Evolutionary conservation across 2,113 vertebrate species (phyloP).

Genomic region (Saguinus imperator): DNA sequence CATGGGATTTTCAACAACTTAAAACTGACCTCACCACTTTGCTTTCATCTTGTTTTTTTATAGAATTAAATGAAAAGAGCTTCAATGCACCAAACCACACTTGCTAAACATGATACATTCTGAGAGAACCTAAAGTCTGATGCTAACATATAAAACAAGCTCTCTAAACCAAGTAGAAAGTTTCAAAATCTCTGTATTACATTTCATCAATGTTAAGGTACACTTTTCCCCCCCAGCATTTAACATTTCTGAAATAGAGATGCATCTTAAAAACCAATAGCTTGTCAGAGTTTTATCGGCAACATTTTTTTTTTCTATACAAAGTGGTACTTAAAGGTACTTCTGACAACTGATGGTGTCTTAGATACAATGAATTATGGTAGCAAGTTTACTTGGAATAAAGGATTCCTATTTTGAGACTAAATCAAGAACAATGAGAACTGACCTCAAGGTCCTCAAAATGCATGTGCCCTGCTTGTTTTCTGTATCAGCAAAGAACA

Average conservation of each 20-base stretch:
- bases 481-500: conserved; percentile 27
- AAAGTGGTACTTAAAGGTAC: not conserved
- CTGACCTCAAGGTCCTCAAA: not conserved
- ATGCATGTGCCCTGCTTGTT: not conserved
- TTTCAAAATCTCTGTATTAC: not conserved
- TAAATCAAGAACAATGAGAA: conserved; percentile 37
- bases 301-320: not conserved
- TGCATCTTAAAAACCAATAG: not conserved
- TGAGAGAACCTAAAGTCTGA: not conserved
- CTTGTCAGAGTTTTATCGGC: not conserved
- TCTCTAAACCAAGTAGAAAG: not conserved
- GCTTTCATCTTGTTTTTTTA: conserved; percentile 4
- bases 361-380: not conserved
- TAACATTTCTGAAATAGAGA: conserved; percentile 37
- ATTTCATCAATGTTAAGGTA: not conserved
- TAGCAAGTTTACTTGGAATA: not conserved
- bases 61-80: conserved; percentile 8
- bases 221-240: not conserved
- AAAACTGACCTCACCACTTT: conserved; percentile 34
- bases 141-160: not conserved
- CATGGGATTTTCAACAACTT: conserved; percentile 3
- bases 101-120: not conserved
- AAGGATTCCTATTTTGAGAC: not conserved
- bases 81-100: not conserved
- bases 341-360: not conserved